Conservation (phyloP, 2,797 vertebrate species). For the Gobio occitaniae region DNA sequence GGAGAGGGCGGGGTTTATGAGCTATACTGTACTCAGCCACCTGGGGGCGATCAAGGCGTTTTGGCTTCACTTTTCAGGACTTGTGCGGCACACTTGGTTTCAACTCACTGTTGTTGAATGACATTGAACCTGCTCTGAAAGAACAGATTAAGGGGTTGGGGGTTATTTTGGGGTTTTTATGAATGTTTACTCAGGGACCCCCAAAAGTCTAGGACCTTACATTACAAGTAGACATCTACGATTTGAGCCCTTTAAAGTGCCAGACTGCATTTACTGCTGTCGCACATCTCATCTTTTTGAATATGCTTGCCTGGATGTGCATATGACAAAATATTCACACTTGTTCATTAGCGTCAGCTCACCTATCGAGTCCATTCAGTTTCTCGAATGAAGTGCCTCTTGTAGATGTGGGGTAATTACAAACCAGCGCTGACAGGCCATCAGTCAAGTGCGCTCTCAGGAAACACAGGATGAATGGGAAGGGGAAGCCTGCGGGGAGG, state of each 20-base stretch:
- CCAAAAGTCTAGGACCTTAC: neutral
- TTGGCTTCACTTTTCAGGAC: no score
- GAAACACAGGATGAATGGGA: constrained; percentile 37
- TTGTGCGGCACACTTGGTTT: no score
- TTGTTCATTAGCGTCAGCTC: constrained; percentile 53
- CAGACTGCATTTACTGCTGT: constrained; percentile 2
- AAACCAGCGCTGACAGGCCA: constrained; percentile 38
- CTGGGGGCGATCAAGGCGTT: no score
- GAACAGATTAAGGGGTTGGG: neutral
- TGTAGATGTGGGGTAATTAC: constrained; percentile 57
- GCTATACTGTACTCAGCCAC: no score
- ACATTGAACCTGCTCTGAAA: neutral
- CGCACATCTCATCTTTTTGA: neutral
- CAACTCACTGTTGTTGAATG: neutral
- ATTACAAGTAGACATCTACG: neutral
- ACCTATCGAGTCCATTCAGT: constrained; percentile 47
- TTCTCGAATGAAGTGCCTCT: constrained; percentile 54
- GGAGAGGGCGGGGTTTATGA: no score
- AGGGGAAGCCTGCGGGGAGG: constrained; percentile 11
- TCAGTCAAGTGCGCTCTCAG: constrained; percentile 54
- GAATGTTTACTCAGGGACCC: no score
- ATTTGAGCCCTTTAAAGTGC: neutral
- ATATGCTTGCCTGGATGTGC: neutral
- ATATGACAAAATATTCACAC: constrained; percentile 15
- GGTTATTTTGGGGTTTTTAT: neutral